Percentiles rank a stretch among this genome's conserved stretches.
Conservation (phyloP, 1,140 invertebrate species). For the Lepidostoma basale region DNA sequence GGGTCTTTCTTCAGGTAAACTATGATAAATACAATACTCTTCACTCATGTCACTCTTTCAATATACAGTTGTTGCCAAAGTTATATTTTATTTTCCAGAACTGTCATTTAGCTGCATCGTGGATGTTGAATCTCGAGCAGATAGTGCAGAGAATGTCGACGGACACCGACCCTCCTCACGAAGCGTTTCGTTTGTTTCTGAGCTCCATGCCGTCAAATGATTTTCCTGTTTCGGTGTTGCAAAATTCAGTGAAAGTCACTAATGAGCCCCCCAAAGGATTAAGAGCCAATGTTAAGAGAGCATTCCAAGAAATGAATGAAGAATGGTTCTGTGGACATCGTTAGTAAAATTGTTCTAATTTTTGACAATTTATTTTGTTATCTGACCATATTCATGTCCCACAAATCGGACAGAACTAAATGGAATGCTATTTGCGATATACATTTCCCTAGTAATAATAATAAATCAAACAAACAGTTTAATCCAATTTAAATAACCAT, state of each 20-base stretch:
- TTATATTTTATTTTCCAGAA: slow-evolving; percentile 67
- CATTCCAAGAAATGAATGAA: slow-evolving; percentile 76
- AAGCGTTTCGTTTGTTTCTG: slow-evolving; percentile 81
- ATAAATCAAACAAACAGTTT: no score
- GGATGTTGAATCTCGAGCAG: slow-evolving; percentile 81
- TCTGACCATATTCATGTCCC: no score
- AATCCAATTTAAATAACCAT: no score
- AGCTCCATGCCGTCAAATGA: slow-evolving; percentile 84
- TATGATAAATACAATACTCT: not conserved
- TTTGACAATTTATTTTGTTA: slow-evolving; percentile 28
- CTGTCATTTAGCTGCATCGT: slow-evolving; percentile 89
- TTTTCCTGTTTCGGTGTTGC: slow-evolving; percentile 90
- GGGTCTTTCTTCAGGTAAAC: slow-evolving; percentile 31
- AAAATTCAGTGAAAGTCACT: slow-evolving; percentile 92
- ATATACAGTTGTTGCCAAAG: not conserved
- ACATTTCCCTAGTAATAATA: no score
- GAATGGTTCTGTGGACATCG: slow-evolving; percentile 83
- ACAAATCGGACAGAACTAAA: no score
- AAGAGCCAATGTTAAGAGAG: slow-evolving; percentile 78
- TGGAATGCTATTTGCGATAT: no score
- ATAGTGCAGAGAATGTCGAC: slow-evolving; percentile 74
- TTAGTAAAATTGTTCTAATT: slow-evolving; percentile 50
- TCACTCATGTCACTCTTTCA: not conserved
- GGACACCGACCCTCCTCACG: slow-evolving; percentile 65
- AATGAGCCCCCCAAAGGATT: slow-evolving; percentile 92